Conservation (phyloP, 1,140 invertebrate species). For the Yoshiicerus persimilis region DNA sequence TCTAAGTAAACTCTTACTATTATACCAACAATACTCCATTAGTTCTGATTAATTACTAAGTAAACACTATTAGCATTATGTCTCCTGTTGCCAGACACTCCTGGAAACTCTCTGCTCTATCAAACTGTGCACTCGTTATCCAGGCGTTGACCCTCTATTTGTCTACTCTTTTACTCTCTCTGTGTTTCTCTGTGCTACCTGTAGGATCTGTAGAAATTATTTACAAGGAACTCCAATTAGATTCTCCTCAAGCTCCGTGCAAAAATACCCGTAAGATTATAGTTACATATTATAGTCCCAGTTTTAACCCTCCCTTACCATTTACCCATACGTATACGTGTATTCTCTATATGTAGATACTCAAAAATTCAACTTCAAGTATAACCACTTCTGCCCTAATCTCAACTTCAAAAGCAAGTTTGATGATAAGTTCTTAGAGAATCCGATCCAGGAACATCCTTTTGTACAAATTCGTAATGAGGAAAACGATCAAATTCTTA, state of each 20-base stretch:
- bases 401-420: not conserved
- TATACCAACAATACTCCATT: not conserved
- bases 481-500: not conserved
- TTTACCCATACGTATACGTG: not conserved
- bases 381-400: slow-evolving; percentile 5
- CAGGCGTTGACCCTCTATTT: not conserved
- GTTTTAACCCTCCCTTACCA: not conserved
- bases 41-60: not conserved
- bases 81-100: not conserved
- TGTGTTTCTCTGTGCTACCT: not conserved
- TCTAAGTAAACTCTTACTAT: no score
- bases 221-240: not conserved
- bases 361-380: not conserved
- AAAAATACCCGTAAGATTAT: not conserved
- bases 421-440: not conserved
- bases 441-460: not conserved
- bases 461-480: not conserved
- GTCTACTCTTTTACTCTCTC: not conserved
- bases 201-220: not conserved
- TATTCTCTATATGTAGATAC: not conserved
- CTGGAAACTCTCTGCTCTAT: not conserved
- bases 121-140: not conserved
- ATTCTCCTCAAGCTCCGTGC: not conserved
- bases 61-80: not conserved
- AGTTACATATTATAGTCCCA: not conserved